phyloP scores from a whole-genome alignment of 2,888 invertebrate genomes.

The Dilophus febrilis region DNA sequence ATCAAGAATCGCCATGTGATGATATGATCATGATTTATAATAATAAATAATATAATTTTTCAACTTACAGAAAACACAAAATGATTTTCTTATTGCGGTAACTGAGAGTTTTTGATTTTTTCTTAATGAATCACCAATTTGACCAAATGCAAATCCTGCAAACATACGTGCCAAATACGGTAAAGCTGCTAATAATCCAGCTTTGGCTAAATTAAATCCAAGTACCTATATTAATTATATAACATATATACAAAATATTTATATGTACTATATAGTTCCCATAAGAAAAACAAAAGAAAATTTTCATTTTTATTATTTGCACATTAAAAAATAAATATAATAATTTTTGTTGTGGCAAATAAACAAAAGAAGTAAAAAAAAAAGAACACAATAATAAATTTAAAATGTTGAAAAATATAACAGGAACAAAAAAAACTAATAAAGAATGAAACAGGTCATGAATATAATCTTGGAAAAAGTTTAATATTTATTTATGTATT shows the following conservation, averaged over 20 bases:
- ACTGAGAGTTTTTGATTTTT: slow-evolving; percentile 30
- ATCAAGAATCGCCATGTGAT: too few species aligned
- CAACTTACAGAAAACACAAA: slow-evolving; percentile 46
- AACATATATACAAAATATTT: background rate
- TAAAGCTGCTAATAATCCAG: slow-evolving; percentile 49
- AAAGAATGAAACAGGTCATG: too few species aligned
- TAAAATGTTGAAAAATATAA: too few species aligned
- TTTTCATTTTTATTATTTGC: background rate
- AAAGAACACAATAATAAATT: background rate
- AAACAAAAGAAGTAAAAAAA: background rate
- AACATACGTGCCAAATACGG: slow-evolving; percentile 54
- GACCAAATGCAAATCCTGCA: slow-evolving; percentile 52
- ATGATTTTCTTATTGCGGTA: slow-evolving; percentile 44
- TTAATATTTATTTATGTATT: too few species aligned
- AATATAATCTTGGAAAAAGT: too few species aligned
- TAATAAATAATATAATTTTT: background rate
- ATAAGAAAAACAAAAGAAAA: background rate
- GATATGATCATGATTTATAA: too few species aligned
- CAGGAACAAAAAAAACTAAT: too few species aligned
- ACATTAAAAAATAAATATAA: background rate
- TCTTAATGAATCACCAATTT: slow-evolving; percentile 45
- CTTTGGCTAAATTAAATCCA: slow-evolving; percentile 51
- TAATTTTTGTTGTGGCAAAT: background rate
- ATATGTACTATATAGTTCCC: background rate
- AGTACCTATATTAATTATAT: slow-evolving; percentile 35